These are phyloP conservation scores for Isoperla grammatica DNA, from an alignment of 2,888 invertebrate genomes.

Conservation along the genomic window DNA sequence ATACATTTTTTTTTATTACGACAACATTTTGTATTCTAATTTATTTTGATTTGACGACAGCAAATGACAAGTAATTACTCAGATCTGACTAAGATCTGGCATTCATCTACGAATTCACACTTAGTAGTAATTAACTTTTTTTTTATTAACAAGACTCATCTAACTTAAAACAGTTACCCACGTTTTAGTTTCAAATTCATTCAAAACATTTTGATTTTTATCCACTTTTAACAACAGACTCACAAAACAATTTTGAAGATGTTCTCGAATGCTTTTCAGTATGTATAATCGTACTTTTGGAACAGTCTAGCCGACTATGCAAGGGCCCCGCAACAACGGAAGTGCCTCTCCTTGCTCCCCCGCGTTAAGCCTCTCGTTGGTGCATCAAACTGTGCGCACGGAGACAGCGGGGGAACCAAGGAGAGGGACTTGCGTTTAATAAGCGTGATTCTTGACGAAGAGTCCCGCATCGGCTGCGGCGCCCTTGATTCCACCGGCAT, in stretches of 20 bases:
- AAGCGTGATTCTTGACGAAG: conserved; percentile 77
- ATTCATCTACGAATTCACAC: conserved; percentile 13
- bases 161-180: not conserved
- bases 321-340: not conserved
- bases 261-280: not conserved
- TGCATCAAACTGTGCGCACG: not conserved
- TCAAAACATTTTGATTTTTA: conserved; percentile 2
- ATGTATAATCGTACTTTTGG: not conserved
- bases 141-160: conserved; percentile 13
- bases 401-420: not conserved
- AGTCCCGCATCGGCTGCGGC: conserved; percentile 67
- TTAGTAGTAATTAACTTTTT: conserved; percentile 10
- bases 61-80: conserved; percentile 25
- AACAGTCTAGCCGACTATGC: not conserved
- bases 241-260: not conserved
- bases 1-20: conserved; percentile 21
- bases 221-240: not conserved
- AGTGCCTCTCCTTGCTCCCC: conserved; percentile 1
- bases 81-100: conserved; percentile 20
- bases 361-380: not conserved
- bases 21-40: conserved; percentile 21
- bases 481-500: conserved; percentile 71
- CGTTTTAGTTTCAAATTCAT: not conserved
- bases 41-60: conserved; percentile 25
- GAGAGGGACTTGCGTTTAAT: conserved; percentile 48